Conservation (phyloP, 2,797 vertebrate genomes). For the Ceyx erithaca region DNA sequence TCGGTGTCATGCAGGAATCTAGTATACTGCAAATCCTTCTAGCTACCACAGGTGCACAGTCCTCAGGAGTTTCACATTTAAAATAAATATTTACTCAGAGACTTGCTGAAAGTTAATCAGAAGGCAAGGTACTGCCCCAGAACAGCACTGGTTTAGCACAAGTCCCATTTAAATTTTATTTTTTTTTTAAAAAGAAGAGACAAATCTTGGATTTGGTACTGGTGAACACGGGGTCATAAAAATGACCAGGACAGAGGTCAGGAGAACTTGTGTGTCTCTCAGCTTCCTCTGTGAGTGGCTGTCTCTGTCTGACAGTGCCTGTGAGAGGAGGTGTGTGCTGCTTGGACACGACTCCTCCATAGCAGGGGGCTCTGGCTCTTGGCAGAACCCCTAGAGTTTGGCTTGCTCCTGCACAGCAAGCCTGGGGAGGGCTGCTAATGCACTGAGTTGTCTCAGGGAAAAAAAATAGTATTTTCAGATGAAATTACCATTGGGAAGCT, state of each 20-base stretch:
- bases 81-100: constrained; percentile 17
- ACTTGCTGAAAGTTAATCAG: background rate
- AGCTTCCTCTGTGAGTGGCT: rapidly evolving
- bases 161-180: background rate
- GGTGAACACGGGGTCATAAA: background rate
- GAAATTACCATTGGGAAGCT: background rate
- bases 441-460: background rate
- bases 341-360: background rate
- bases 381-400: background rate
- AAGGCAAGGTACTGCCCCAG: background rate
- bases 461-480: background rate
- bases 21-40: background rate
- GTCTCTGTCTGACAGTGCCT: background rate
- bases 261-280: background rate
- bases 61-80: background rate
- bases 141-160: background rate
- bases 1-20: constrained; percentile 5
- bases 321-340: background rate
- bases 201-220: background rate
- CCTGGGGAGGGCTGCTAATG: background rate
- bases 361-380: background rate
- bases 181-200: no score
- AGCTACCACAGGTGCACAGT: background rate
- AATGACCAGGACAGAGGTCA: background rate
- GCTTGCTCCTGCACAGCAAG: background rate